Percentiles rank a stretch among this genome's conserved stretches.
Conservation (phyloP, 2,888 invertebrate species). For the Tenthredo distinguenda region DNA sequence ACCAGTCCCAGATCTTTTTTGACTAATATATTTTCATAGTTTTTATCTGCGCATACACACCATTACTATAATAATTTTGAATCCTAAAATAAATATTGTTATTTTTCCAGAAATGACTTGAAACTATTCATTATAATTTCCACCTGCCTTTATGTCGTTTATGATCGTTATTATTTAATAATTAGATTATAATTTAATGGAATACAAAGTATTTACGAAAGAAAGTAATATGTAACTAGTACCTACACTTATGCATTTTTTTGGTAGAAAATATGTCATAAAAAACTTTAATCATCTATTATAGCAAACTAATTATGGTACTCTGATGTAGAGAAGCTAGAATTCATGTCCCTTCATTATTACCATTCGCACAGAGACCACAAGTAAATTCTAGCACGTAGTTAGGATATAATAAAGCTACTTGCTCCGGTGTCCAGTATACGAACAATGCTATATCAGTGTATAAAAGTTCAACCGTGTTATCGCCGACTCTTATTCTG, state of each 20-base stretch:
- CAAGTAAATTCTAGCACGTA: constrained; percentile 73
- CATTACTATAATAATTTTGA: not conserved
- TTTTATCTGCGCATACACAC: not conserved
- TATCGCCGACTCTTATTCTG: constrained; percentile 68
- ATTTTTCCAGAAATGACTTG: not conserved
- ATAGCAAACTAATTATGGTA: not conserved
- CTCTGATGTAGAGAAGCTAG: not conserved
- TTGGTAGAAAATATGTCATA: not conserved
- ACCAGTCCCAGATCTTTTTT: not conserved
- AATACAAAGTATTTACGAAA: not conserved
- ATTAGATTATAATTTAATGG: constrained; percentile 10
- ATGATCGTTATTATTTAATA: not conserved
- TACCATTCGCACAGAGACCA: constrained; percentile 69
- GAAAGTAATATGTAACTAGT: constrained; percentile 8
- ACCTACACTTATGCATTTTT: not conserved
- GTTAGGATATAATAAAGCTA: constrained; percentile 73
- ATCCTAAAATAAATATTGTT: constrained; percentile 12
- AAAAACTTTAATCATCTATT: constrained; percentile 3
- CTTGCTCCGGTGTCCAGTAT: constrained; percentile 73
- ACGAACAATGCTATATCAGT: constrained; percentile 70
- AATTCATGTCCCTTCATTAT: not conserved
- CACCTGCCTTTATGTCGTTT: not conserved
- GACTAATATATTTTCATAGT: not conserved
- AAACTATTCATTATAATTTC: not conserved
- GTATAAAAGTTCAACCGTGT: constrained; percentile 68